phyloP scores from a whole-genome alignment of 2,888 invertebrate genomes.

The Epistrophe grossulariae region DNA sequence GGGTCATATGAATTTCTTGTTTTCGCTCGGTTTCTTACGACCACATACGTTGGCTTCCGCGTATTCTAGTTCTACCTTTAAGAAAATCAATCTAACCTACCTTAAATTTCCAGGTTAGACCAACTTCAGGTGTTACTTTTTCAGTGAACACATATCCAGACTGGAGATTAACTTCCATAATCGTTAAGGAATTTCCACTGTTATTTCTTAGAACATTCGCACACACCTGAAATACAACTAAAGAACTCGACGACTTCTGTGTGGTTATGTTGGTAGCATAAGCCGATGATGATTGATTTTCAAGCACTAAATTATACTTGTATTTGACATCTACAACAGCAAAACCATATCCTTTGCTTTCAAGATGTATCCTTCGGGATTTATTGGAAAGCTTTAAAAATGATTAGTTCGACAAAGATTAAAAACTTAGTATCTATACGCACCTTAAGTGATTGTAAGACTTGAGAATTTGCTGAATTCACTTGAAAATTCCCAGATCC shows the following conservation, averaged over 20 bases:
- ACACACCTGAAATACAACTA: conserved; percentile 16
- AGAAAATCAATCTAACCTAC: no score
- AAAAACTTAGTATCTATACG: conserved; percentile 11
- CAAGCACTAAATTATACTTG: conserved; percentile 25
- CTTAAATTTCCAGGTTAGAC: conserved; percentile 28
- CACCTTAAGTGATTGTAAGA: conserved; percentile 91
- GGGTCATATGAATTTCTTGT: no score
- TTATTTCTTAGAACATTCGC: background rate
- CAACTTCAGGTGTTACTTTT: background rate
- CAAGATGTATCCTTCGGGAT: conserved; percentile 18
- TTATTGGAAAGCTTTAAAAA: background rate
- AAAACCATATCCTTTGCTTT: conserved; percentile 40
- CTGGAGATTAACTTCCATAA: conserved; percentile 45
- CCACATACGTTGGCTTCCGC: no score
- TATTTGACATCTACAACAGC: conserved; percentile 37
- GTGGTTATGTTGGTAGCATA: conserved; percentile 31
- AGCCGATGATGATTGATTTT: background rate
- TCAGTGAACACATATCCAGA: conserved; percentile 47
- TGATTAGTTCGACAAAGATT: background rate
- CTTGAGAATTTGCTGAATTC: conserved; percentile 90
- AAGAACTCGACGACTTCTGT: background rate
- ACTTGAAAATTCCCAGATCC: conserved; percentile 86
- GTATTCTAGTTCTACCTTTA: no score
- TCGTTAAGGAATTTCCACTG: background rate
- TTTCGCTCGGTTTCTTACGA: no score